phyloP scores from a whole-genome alignment of 35 echinoderm and acorn worm genomes.

The Patiria miniata region DNA sequence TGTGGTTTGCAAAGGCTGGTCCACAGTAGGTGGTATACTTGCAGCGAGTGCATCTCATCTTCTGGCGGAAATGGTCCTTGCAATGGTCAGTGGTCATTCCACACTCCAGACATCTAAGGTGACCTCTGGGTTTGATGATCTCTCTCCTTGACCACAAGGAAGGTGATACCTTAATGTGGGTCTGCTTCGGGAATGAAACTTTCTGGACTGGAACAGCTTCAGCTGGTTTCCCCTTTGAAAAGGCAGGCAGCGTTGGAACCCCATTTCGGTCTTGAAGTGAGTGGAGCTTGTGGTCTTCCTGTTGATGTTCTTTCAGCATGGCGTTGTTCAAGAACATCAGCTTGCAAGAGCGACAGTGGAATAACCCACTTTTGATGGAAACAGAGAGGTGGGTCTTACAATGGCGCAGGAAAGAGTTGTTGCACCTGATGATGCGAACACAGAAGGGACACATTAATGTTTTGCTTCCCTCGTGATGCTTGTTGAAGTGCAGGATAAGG shows the following conservation, averaged over 20 bases:
- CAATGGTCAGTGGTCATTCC: slow-evolving; percentile 10
- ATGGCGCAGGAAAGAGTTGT: slow-evolving; percentile 56
- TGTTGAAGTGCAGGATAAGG: slow-evolving; percentile 51
- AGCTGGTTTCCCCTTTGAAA: slow-evolving; percentile 8
- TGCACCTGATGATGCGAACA: slow-evolving; percentile 36
- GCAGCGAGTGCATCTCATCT: slow-evolving; percentile 38
- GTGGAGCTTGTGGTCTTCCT: slow-evolving; percentile 46
- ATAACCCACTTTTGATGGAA: slow-evolving; percentile 34
- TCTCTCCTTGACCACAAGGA: slow-evolving; percentile 15
- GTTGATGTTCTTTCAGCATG: slow-evolving; percentile 46
- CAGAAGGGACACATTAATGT: slow-evolving; percentile 58
- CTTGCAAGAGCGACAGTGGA: slow-evolving; percentile 56
- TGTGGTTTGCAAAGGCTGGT: slow-evolving; percentile 62
- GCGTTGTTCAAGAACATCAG: slow-evolving; percentile 50
- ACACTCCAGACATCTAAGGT: slow-evolving; percentile 55
- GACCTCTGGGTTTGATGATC: slow-evolving; percentile 11
- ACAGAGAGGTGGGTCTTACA: slow-evolving; percentile 58
- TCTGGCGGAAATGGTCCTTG: slow-evolving; percentile 38
- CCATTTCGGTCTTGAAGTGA: slow-evolving; percentile 29
- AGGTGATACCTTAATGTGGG: slow-evolving; percentile 17
- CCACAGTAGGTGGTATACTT: slow-evolving; percentile 48
- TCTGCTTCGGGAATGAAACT: slow-evolving; percentile 3
- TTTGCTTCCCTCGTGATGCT: slow-evolving; percentile 64
- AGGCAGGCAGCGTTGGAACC: background rate
- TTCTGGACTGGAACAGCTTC: background rate